Base-by-base conservation (phyloP, 2,797 vertebrate genomes). In the Rhinichthys osculus region DNA sequence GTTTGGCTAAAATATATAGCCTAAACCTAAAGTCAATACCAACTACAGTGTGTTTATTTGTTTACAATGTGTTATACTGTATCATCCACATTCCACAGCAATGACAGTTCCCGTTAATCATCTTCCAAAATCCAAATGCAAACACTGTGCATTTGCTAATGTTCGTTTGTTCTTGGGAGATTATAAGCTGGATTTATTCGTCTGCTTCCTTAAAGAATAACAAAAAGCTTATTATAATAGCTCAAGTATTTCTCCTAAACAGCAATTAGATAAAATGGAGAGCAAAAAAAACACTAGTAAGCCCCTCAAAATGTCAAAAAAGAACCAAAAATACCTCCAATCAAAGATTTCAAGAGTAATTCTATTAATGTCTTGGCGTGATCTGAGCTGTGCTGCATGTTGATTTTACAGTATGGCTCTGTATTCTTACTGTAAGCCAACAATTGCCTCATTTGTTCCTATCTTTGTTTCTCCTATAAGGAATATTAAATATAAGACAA, bases 1-100 rank as follows among this genome's bases (percentile, higher is more conserved):
- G n/a, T 33, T 21, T 72, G 69, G 78, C 40, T 66, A 19, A 44
- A 79, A 44, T 64, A 13, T 17, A 17, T 50, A 17, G 47, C 47
- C 47, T 33, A 66, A 64, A 50, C 64, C 19, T 62, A 11, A 62
- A 30, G 42, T 47, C 27, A 30, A 35, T 64, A 44, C 35, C n/a
- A 40, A 33, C 23, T 38, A 16, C 14, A 66, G 30, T 33, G 23
- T 73, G 21, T 64, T 62, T 38, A 74, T 50, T 64, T 83, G 81
- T 83, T 62, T 73, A 73, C 40, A 44, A 33, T 62, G 81, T 83
- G 27, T 72, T 10, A 27, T 82, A 62, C n/a, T 9, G n/a, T 64
- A 35, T 42, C 7, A 57, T 62, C 69, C 52, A 62, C 69, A 71
- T 71, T 72, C n/a, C 52, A 38, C 10, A 14, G 35, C 35, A 42